Evolutionary conservation across 2,888 invertebrate genomes (phyloP), one percentile per base, ranked within the genome.

Genomic region (Cryptophagus acutangulus): DNA sequence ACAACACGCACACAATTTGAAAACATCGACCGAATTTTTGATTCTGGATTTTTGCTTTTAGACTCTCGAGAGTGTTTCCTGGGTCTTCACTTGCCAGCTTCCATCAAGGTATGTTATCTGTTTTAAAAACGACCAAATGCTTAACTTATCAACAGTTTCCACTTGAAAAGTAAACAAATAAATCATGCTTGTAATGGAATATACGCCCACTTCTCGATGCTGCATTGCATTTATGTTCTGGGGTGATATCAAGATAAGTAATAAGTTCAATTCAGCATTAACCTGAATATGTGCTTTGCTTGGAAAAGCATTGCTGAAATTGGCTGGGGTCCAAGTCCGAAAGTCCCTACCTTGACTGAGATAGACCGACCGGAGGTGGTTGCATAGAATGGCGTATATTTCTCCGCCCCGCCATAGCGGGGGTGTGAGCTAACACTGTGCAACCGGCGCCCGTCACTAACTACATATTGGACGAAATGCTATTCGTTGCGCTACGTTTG

Each of bases 51-150:
- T 70, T 69, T 71, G 65, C 71, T 78, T 76, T 48, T 78, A 84
- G 84, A 77, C 79, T 84, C 74, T 81, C 83, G 75, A 82, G 83
- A 75, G 82, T 84, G 73, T 84, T 84, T 73, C 80, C 82, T 71
- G 80, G 81, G 74, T 78, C 81, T 71, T 82, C 83, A 70, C 81
- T 84, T 75, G 84, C 84, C 69, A 82, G 82, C 74, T 78, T 84
- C 76, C 75, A 79, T 71, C 84, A 83, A 84, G 84, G 85, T 79
- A 62, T 41, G 45, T 26, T 35, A 37, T 31, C 31, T 26, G 4
- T 26, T 26, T n/a, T 3, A 4, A 26, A n/a, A n/a, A n/a, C n/a
- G n/a, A n/a, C n/a, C n/a, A n/a, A n/a, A n/a, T n/a, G n/a, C n/a
- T n/a, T n/a, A n/a, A n/a, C n/a, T n/a, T n/a, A n/a, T n/a, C n/a